Evolutionary conservation across 2,797 vertebrate genomes (phyloP).

Genomic region (Aplochiton taeniatus): DNA sequence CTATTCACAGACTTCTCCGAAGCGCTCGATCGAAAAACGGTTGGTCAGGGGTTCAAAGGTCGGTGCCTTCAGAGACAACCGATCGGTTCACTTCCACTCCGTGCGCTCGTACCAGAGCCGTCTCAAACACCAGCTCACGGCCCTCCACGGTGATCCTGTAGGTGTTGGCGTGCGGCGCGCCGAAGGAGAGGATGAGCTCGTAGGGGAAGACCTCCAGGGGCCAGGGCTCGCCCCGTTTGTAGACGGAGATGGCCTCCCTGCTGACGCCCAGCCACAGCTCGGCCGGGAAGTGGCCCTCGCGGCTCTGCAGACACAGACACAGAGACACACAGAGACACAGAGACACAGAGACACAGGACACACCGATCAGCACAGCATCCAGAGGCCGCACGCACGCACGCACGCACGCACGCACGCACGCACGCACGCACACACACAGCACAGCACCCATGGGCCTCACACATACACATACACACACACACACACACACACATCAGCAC

Average conservation of each 20-base stretch:
- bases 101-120: conserved; percentile 79
- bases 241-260: conserved; percentile 89
- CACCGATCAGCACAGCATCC: neutral
- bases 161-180: conserved; percentile 86
- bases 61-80: too few relatives aligned
- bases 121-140: conserved; percentile 91
- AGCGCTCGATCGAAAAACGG: too few relatives aligned
- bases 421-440: too few relatives aligned
- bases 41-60: too few relatives aligned
- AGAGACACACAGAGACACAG: neutral
- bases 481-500: too few relatives aligned
- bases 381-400: too few relatives aligned
- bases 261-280: conserved; percentile 95
- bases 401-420: too few relatives aligned
- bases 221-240: conserved; percentile 90
- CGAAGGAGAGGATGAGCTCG: conserved; percentile 93
- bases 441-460: too few relatives aligned
- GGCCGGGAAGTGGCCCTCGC: conserved; percentile 86
- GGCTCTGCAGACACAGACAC: conserved; percentile 70
- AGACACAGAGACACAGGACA: neutral
- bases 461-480: too few relatives aligned
- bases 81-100: too few relatives aligned
- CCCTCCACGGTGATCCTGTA: conserved; percentile 95
- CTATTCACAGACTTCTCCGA: too few relatives aligned
- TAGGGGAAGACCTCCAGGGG: conserved; percentile 93